Conservation (phyloP, 2,888 invertebrate genomes). For the Aspidapion aeneum region DNA sequence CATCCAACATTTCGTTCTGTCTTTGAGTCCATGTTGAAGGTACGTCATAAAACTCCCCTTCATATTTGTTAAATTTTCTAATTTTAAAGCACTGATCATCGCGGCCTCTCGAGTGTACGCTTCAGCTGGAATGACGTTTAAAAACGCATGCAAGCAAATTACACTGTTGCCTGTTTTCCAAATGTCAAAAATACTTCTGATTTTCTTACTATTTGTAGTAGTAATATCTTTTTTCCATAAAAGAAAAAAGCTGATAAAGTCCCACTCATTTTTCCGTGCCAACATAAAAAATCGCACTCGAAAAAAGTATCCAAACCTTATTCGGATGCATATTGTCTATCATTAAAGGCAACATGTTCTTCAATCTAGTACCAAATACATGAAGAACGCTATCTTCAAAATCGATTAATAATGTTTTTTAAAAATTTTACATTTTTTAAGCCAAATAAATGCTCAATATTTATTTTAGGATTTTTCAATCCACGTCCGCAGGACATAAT, state of each 20-base stretch:
- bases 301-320: too few relatives aligned
- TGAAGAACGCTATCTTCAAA: too few relatives aligned
- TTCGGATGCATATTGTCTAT: too few relatives aligned
- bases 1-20: conserved; percentile 70
- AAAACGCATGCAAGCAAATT: conserved; percentile 86
- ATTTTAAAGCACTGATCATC: conserved; percentile 86
- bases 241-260: conserved; percentile 79
- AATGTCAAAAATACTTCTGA: conserved; percentile 78
- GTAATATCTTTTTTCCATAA: conserved; percentile 54
- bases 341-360: too few relatives aligned
- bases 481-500: too few relatives aligned
- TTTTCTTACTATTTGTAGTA: conserved; percentile 56
- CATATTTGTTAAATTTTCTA: conserved; percentile 75
- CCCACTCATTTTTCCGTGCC: conserved; percentile 78
- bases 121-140: conserved; percentile 86
- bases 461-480: too few relatives aligned
- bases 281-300: conserved; percentile 94
- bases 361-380: too few relatives aligned
- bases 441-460: too few relatives aligned
- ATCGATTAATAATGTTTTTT: too few relatives aligned
- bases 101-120: conserved; percentile 92
- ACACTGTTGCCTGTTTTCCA: conserved; percentile 85
- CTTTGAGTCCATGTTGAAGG: conserved; percentile 69
- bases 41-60: conserved; percentile 81
- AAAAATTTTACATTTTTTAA: too few relatives aligned